Percentiles rank a stretch among this genome's conserved stretches.
phyloP scores from a whole-genome alignment of 2,888 invertebrate species.

The Erebia palarica region DNA sequence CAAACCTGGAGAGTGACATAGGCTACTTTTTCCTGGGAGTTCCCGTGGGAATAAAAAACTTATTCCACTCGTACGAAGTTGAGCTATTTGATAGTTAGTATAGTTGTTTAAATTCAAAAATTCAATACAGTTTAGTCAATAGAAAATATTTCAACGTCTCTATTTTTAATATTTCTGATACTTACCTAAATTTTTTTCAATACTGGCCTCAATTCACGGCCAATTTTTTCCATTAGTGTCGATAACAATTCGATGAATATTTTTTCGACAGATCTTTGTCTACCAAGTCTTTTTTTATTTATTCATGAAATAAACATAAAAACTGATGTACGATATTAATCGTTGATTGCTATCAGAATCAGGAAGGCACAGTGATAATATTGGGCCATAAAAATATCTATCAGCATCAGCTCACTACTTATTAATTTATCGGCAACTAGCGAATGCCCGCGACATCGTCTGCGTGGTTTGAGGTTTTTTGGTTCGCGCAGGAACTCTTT shows the following conservation, averaged over 20 bases:
- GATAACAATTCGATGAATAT: conserved; percentile 44
- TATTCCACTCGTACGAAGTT: too few relatives aligned
- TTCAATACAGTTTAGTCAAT: background rate
- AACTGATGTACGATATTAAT: conserved; percentile 65
- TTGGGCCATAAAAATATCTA: conserved; percentile 29
- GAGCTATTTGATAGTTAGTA: too few relatives aligned
- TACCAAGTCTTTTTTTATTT: conserved; percentile 48
- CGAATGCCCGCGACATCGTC: too few relatives aligned
- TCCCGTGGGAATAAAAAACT: too few relatives aligned
- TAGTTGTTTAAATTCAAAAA: too few relatives aligned
- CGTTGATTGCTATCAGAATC: conserved; percentile 71
- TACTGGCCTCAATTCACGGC: conserved; percentile 55
- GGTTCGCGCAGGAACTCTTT: too few relatives aligned
- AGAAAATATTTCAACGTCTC: background rate
- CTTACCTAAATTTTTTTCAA: conserved; percentile 6
- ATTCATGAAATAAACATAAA: conserved; percentile 56
- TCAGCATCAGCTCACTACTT: background rate
- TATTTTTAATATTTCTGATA: background rate
- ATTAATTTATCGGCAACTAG: background rate
- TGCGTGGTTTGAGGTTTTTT: too few relatives aligned
- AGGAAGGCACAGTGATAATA: conserved; percentile 50
- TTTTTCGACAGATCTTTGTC: conserved; percentile 41
- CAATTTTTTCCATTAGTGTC: conserved; percentile 48
- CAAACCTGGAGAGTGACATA: too few relatives aligned
- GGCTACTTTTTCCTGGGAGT: too few relatives aligned